These are phyloP conservation scores for Orthosia gothica DNA, from an alignment of 2,888 invertebrate species.

Conservation along the genomic window DNA sequence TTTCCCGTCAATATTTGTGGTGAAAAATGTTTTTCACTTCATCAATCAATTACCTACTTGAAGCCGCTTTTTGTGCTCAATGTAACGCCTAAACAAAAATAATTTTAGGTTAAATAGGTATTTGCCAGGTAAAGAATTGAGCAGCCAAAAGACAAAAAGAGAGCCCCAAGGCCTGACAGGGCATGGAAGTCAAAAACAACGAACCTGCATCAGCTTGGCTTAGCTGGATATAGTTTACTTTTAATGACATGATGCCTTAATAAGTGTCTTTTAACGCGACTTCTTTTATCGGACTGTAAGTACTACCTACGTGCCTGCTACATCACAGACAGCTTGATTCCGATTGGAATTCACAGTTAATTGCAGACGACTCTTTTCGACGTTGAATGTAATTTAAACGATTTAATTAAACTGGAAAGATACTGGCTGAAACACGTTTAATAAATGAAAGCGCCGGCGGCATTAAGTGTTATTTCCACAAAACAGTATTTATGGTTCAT, in stretches of 20 bases:
- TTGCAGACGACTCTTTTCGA: slow-evolving; percentile 1
- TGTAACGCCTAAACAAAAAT: slow-evolving; percentile 8
- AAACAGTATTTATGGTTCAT: slow-evolving; percentile 21
- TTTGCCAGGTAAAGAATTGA: neutral
- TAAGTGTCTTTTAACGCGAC: no score
- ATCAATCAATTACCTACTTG: slow-evolving; percentile 46
- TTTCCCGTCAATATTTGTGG: slow-evolving; percentile 12
- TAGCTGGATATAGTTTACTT: no score
- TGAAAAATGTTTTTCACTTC: slow-evolving; percentile 35
- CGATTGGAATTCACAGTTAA: neutral
- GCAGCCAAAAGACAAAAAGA: neutral
- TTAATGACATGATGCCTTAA: no score
- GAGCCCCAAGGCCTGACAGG: no score
- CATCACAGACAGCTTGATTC: neutral
- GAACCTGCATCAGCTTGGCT: no score
- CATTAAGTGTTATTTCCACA: slow-evolving; percentile 20
- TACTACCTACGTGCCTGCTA: no score
- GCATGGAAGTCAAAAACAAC: no score
- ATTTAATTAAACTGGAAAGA: slow-evolving; percentile 19
- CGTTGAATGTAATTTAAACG: neutral
- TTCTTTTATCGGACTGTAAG: no score
- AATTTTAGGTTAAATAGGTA: neutral
- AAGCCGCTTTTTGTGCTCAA: slow-evolving; percentile 34
- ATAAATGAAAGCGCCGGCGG: slow-evolving; percentile 27
- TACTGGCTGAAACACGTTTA: slow-evolving; percentile 14